Evolutionary conservation across 2,888 invertebrate genomes (phyloP), one percentile per base, ranked within the genome.

Genomic region (Ichneumoninae sp.): DNA sequence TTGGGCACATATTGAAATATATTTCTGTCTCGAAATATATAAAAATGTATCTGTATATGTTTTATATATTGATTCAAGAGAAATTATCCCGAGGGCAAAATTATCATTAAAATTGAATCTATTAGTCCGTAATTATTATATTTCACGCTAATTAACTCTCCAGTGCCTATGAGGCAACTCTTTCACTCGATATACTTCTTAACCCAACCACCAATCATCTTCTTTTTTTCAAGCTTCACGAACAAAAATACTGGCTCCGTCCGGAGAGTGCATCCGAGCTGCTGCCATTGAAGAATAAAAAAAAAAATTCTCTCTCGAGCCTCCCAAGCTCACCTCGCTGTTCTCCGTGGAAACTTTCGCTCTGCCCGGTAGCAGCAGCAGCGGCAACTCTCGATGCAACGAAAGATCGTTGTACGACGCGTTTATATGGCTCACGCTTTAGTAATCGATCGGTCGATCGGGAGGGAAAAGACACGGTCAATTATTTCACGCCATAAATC

Each of bases 401-500:
- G 79, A 57, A 70, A 71, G 33, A 70, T 75, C 75, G 50, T 60
- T 60, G n/a, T 71, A 79, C 50, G 70, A 75, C 70, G 69, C 62
- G 47, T 78, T 79, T 82, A 82, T 82, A 57, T 62, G 50, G 68
- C 60, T 68, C 82, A 79, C 33, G 36, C 47, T n/a, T 47, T 52
- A 62, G 54, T 75, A 65, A 74, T 54, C 22, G 52, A 79, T 30
- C 62, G 74, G 33, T 30, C 16, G 22, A 22, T 57, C 33, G 30
- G 16, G n/a, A 8, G 47, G 22, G 16, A 60, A 83, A 70, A 80
- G 83, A 76, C 50, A 74, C 62, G 74, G 80, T 77, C 76, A 80
- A 83, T 83, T 83, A 83, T 80, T 84, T 84, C 68, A 68, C 60
- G 54, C 80, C 60, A 80, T 77, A 84, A 80, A 84, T 84, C 76